Evolutionary conservation across 2,888 invertebrate species (phyloP).

Genomic region (Mythimna lalbum): DNA sequence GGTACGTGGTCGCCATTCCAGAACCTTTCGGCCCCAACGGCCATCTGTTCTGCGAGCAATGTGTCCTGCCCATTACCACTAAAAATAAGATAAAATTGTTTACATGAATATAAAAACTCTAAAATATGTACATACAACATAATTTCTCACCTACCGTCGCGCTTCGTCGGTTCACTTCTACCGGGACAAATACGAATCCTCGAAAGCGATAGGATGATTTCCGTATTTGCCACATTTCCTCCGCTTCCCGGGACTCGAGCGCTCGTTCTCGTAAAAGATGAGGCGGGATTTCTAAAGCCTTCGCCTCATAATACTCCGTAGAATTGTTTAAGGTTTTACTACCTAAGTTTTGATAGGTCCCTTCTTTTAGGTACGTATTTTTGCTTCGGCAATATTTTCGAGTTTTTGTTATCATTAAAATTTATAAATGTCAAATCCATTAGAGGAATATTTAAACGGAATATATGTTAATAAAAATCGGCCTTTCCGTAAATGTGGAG

Average conservation of each 20-base stretch:
- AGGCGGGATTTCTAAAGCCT: conserved; percentile 42
- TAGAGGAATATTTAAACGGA: conserved; percentile 13
- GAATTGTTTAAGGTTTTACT: conserved; percentile 48
- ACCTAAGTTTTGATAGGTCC: conserved; percentile 24
- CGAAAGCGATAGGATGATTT: conserved; percentile 63
- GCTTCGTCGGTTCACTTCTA: conserved; percentile 36
- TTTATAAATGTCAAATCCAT: conserved; percentile 8
- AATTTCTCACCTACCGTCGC: conserved; percentile 19
- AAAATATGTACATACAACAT: conserved; percentile 15
- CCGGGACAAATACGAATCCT: conserved; percentile 57
- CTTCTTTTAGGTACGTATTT: conserved; percentile 3
- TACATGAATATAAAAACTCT: conserved; percentile 1
- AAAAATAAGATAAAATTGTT: too few species aligned
- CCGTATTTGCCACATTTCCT: conserved; percentile 64
- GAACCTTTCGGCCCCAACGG: too few species aligned
- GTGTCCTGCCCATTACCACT: too few species aligned
- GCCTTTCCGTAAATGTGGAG: neutral
- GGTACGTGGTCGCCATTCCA: too few species aligned
- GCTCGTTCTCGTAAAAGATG: conserved; percentile 47
- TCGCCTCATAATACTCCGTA: conserved; percentile 21
- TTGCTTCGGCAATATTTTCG: conserved; percentile 6
- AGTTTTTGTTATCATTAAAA: conserved; percentile 6
- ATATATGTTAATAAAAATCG: neutral
- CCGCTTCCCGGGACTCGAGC: conserved; percentile 49
- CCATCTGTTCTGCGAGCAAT: too few species aligned